These are phyloP conservation scores for Choloepus didactylus DNA, from an alignment of 2,797 vertebrate genomes.

Conservation along the genomic window DNA sequence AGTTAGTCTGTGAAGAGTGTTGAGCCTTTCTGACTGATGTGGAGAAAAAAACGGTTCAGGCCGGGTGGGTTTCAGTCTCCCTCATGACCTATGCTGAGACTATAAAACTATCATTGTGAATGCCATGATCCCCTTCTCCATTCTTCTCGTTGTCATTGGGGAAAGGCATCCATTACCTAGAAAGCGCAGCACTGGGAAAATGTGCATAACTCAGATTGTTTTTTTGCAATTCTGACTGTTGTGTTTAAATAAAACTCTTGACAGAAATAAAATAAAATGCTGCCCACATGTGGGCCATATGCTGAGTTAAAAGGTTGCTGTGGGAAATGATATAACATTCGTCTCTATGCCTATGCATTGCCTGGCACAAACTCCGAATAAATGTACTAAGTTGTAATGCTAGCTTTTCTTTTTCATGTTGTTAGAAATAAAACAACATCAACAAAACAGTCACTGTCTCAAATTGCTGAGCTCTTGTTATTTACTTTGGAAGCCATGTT, in stretches of 20 bases:
- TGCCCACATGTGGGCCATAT: not conserved
- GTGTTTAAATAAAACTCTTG: not conserved
- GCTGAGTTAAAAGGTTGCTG: not conserved
- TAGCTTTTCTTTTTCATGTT: constrained; percentile 21
- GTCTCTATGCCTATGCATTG: not conserved
- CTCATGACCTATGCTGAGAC: not conserved
- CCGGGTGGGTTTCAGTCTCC: not conserved
- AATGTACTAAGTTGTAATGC: not conserved
- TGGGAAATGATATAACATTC: not conserved
- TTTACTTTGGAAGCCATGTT: constrained; percentile 29
- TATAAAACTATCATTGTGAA: not conserved
- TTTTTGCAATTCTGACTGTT: not conserved
- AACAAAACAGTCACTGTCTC: constrained; percentile 1
- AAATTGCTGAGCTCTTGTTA: not conserved
- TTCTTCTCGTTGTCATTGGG: not conserved
- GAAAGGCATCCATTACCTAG: constrained; percentile 4
- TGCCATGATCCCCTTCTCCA: not conserved
- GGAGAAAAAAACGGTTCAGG: not conserved
- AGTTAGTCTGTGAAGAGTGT: constrained; percentile 23
- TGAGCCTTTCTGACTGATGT: not conserved
- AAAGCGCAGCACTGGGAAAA: constrained; percentile 2
- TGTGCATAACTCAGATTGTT: not conserved
- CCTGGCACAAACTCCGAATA: not conserved
- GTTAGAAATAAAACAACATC: constrained; percentile 46
- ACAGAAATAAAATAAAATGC: not conserved